Conservation (phyloP, 2,888 invertebrate genomes). For the Eucriotettix oculatus region DNA sequence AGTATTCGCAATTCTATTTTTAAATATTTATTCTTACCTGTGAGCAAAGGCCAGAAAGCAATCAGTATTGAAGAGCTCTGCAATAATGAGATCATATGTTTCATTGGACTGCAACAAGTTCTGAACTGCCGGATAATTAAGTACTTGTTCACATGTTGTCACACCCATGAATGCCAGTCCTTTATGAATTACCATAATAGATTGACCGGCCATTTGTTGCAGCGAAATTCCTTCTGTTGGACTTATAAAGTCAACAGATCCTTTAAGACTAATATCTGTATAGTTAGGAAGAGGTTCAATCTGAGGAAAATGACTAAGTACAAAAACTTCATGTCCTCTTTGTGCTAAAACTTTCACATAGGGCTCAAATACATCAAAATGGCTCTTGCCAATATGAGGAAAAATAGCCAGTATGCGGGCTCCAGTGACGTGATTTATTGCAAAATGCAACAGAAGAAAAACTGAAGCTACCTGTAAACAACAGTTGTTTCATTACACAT, state of each 20-base stretch:
- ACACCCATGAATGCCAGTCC: neutral
- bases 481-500: too few relatives aligned
- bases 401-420: slow-evolving; percentile 6
- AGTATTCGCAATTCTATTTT: too few relatives aligned
- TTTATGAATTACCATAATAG: too few relatives aligned
- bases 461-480: too few relatives aligned
- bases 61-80: slow-evolving; percentile 55
- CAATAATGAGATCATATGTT: slow-evolving; percentile 46
- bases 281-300: slow-evolving; percentile 3
- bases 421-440: neutral
- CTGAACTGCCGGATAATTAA: slow-evolving; percentile 8
- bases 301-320: slow-evolving; percentile 7
- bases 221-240: too few relatives aligned
- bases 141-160: slow-evolving; percentile 6
- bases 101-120: slow-evolving; percentile 11
- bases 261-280: slow-evolving; percentile 5
- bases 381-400: slow-evolving; percentile 8
- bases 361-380: slow-evolving; percentile 8
- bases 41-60: slow-evolving; percentile 50
- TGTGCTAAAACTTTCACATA: slow-evolving; percentile 3
- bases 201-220: too few relatives aligned
- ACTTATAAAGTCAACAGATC: neutral
- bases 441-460: too few relatives aligned
- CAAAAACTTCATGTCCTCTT: slow-evolving; percentile 4
- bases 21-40: slow-evolving; percentile 21